Evolutionary conservation across 2,888 invertebrate genomes (phyloP), one percentile per base, ranked within the genome.

Genomic region (Ochropleura plecta): DNA sequence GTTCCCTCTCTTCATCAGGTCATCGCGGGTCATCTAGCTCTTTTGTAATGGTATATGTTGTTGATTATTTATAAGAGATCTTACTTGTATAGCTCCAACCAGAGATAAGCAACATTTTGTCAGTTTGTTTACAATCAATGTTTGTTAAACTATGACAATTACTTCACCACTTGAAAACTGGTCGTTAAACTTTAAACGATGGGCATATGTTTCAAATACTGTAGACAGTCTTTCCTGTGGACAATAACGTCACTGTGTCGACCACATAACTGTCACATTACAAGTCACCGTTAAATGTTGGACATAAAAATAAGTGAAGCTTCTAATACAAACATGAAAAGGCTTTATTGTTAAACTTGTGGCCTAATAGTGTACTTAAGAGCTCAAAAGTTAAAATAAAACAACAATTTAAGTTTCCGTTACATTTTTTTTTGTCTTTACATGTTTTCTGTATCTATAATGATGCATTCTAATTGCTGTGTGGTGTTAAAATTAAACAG

Each of bases 261-360:
- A 76, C 76, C 69, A 68, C 84, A 77, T 84, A 75, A 81, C 77
- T 70, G 80, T 68, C 83, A 44, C 84, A 82, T 81, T 78, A 73
- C 71, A 40, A 79, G 76, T 76, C 18, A 60, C 80, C 80, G 79
- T 84, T 82, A 88, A 84, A 83, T 78, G 80, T 79, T 71, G 64
- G 57, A 78, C 83, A 87, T 88, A 79, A 86, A 86, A 79, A 82
- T 85, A 88, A 86, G 73, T 80, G 81, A 81, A 73, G 79, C 82
- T 83, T 82, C 86, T 85, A 85, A 82, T 76, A 81, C 76, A 72
- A 81, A 85, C 87, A 83, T 83, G 86, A 86, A 86, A 88, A 86
- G 69, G 79, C 85, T 88, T 81, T 86, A 87, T 86, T 88, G 85
- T 86, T 82, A 46, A 62, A 78, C 72, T 60, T 72, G 72, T 63